Base-by-base conservation (phyloP, 2,888 invertebrate species). In the Candidula unifasciata region DNA sequence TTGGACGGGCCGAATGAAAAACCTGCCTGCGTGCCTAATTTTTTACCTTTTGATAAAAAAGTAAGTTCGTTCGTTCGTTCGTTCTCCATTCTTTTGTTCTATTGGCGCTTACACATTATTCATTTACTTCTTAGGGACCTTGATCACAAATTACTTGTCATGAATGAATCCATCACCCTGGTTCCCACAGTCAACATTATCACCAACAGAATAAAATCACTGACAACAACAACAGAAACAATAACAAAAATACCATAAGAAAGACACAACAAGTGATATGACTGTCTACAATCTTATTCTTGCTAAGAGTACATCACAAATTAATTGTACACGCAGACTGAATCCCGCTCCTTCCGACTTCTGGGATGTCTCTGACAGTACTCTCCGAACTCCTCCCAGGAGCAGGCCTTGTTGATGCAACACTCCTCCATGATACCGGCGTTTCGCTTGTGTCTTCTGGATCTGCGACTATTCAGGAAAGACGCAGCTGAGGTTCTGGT, bases 321-420 rank as follows among this genome's bases (percentile, higher is more conserved):
- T 77, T 69, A 52, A 68, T 35, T 74, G 78, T 88, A 86, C 77
- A 74, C 64, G 81, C 88, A 88, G 21, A 27, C 71, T 16, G 83
- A 82, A 35, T 68, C 66, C 44, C 85, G 68, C 52, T 64, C 68
- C 18, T 84, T 80, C 3, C 85, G 82, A 24, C 82, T 66, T 5
- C 89, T 83, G 66, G 84, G 86, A 71, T 88, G 82, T 37, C 83
- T 69, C 57, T 88, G 89, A 64, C 89, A 89, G 73, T 82, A 87
- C 68, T 89, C 89, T 16, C 87, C 89, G 52, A 86, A 89, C 73
- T 89, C 89, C 80, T 89, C 89, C 89, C 89, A 89, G 18, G 87
- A 84, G 78, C 88, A 89, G 16, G 86, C 82, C 76, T 89, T 89
- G 57, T 71, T 54, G 44, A 85, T 87, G 66, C 89, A 89, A 78